Percentiles rank a stretch among this genome's conserved stretches.
Conservation (phyloP, 2,888 invertebrate genomes). For the Orthosia gothica region DNA sequence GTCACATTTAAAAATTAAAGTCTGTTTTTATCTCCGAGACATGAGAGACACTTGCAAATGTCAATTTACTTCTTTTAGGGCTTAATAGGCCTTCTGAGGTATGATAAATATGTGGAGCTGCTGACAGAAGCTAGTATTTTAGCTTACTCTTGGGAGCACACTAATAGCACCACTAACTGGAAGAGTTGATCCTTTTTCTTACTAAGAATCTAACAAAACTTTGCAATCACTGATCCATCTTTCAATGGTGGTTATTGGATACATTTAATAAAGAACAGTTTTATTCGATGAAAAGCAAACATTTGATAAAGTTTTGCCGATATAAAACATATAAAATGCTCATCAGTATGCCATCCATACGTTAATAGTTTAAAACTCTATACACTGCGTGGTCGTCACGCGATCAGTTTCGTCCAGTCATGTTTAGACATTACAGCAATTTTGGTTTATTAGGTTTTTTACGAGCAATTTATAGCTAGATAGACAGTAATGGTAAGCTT, state of each 20-base stretch:
- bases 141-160: neutral
- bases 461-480: conserved; percentile 49
- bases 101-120: too few relatives aligned
- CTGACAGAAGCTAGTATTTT: too few relatives aligned
- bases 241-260: neutral
- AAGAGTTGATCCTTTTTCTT: too few relatives aligned
- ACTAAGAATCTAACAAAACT: neutral
- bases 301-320: conserved; percentile 4
- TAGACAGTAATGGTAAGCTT: conserved; percentile 55
- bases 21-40: too few relatives aligned
- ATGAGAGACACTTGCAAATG: too few relatives aligned
- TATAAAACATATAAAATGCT: conserved; percentile 4
- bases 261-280: neutral
- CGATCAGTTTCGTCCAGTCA: conserved; percentile 52
- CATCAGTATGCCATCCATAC: neutral
- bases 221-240: neutral
- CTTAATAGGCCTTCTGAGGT: too few relatives aligned
- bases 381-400: conserved; percentile 42
- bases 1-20: too few relatives aligned
- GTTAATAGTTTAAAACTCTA: conserved; percentile 2
- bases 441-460: conserved; percentile 63
- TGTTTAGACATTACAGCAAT: conserved; percentile 62
- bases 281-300: neutral
- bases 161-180: neutral
- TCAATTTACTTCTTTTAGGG: too few relatives aligned